phyloP scores from a whole-genome alignment of 2,888 invertebrate genomes.

The Stenodema calcarata region DNA sequence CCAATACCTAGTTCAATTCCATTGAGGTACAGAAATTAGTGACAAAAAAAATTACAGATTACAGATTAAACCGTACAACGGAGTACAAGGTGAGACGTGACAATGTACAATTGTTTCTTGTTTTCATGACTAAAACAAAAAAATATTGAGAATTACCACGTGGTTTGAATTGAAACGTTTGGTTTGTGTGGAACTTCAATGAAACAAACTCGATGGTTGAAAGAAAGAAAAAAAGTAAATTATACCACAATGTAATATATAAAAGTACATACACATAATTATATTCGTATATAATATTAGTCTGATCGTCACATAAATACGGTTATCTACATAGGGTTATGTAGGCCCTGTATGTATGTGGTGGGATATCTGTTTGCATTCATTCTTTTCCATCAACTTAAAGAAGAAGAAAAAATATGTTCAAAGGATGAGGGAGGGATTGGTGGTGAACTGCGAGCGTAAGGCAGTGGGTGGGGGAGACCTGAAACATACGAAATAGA shows the following conservation, averaged over 20 bases:
- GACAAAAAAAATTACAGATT: no score
- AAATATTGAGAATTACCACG: background rate
- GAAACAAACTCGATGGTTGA: background rate
- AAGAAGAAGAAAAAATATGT: conserved; percentile 3
- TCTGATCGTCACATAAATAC: background rate
- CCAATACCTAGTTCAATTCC: background rate
- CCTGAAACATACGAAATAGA: background rate
- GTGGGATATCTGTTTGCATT: background rate
- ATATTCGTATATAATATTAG: background rate
- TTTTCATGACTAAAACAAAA: background rate
- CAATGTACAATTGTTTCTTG: no score
- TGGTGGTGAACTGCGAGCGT: background rate
- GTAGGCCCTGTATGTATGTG: background rate
- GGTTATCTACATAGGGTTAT: background rate
- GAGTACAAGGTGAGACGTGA: background rate
- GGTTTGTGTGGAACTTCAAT: background rate
- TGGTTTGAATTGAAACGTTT: no score
- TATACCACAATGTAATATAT: background rate
- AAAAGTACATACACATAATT: conserved; percentile 10
- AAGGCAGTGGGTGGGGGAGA: background rate
- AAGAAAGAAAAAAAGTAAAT: background rate
- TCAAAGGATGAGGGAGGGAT: background rate
- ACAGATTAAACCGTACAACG: background rate
- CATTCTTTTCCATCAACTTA: background rate
- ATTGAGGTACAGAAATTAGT: background rate